Evolutionary conservation across 2,888 invertebrate genomes (phyloP), one percentile per base, ranked within the genome.

Genomic region (Pammene fasciana): DNA sequence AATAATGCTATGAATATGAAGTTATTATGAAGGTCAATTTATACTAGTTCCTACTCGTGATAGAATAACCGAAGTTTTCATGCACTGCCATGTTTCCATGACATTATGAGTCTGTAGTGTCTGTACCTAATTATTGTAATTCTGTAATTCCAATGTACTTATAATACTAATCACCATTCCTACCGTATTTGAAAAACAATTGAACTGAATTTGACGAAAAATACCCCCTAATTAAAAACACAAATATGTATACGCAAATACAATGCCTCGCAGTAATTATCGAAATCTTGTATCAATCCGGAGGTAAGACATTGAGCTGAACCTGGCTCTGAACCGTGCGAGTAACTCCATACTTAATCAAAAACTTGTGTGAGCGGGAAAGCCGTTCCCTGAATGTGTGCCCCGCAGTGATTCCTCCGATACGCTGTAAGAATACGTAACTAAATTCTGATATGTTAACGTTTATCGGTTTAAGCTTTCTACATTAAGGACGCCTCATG

Each of bases 371-470:
- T 50, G 34, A 62, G 43, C 34, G 34, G 10, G 45, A 57, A 43
- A 43, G 45, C 64, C 46, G 45, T 64, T 48, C 38, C 36, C 50
- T 38, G 9, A 65, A 70, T 60, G 54, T 61, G 36, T 66, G 64
- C 57, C 64, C 67, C 56, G 61, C 67, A 66, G 70, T 61, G 61
- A 56, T 70, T 66, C 38, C 56, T 62, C 16, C 14, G n/a, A 43
- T 50, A 59, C 57, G 68, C 71, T 52, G 41, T 62, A 67, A 61
- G 67, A 71, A 65, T 70, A 71, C 61, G 36, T 72, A 71, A 72
- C 74, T 82, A 80, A 82, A 85, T 83, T 78, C 78, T 81, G 84
- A 79, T 82, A 84, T 82, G 82, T 80, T 83, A 85, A 84, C 76
- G 78, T 80, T 84, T 85, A 86, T 86, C 84, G 79, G 79, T 76